Base-by-base conservation (phyloP, 2,113 vertebrate species). In the Hippolais icterina region DNA sequence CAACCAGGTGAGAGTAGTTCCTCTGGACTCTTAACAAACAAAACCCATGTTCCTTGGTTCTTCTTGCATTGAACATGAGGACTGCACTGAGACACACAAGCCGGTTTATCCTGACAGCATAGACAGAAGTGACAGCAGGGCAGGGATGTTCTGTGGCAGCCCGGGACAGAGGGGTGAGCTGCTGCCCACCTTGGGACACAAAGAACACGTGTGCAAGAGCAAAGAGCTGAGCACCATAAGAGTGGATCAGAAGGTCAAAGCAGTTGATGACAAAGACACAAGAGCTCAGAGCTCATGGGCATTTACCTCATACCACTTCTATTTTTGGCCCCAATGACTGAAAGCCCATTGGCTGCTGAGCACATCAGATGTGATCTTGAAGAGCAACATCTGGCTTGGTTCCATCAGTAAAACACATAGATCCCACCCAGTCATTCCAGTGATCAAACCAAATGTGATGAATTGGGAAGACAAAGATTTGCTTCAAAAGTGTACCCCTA, bases 191-290 rank as follows among this genome's bases (percentile, higher is more conserved):
- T 28, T n/a, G 52, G 46, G 28, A 41, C 39, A 29, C 49, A 60
- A 29, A 29, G 16, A 69, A 35, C 25, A n/a, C 0, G 1, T 0
- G 6, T 44, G 46, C 46, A 69, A 9, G 1, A 49, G 35, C 60
- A 54, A 47, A 60, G 1, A 74, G 28, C 33, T 57, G 49, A 59
- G 14, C 6, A 4, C 21, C 18, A 0, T 2, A 27, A 35, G 8
- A 56, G 41, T 2, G 0, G 35, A 86, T 17, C 29, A 46, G 21
- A 74, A 74, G 35, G 37, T 28, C 46, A 86, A 74, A 86, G 44
- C 16, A 54, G 41, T 19, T 47, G 61, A 25, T 83, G 39, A 60
- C 21, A 11, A 61, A 76, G 52, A 77, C 21, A 9, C 13, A 59
- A 85, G 31, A 22, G 44, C 35, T 42, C 41, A 41, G 50, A 78